Evolutionary conservation across 1,140 invertebrate species (phyloP), one percentile per base, ranked within the genome.

Genomic region (Drosophila micromelanica): DNA sequence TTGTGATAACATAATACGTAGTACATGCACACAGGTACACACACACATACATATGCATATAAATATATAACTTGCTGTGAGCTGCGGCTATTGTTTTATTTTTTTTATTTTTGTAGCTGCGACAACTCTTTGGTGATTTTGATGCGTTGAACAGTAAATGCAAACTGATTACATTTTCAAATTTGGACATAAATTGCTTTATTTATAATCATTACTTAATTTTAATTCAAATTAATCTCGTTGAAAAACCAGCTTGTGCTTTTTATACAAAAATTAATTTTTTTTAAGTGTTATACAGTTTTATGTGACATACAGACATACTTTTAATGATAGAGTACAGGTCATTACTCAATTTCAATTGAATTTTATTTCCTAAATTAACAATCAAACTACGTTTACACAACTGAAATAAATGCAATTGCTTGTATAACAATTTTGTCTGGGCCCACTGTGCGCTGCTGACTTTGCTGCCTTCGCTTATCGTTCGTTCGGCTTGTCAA

Each of bases 401-500:
- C 20, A 20, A 2, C 20, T 20, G 20, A 20, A 20, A 20, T 20
- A n/a, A 1, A 1, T 20, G 2, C 20, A 1, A 20, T 1, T 20
- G 20, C 20, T 20, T 1, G 20, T 20, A 20, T 20, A 20, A 20
- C 20, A 20, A 20, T 1, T 1, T 20, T 42, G 4, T 15, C 2
- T 46, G 2, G 38, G 7, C 40, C 43, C 68, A 64, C 60, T 48
- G 68, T 71, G 60, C 51, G n/a, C 13, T 46, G 15, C 45, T 52
- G 35, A 12, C 52, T 38, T 20, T 51, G 32, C 27, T 46, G 42
- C 60, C 59, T 38, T 64, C 60, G 46, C 68, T 77, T 74, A 70
- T 74, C 71, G 59, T 46, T 60, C 64, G 46, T 77, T 65, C 43
- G 55, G 54, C 43, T 77, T 78, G 75, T 65, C 72, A 75, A 78